A percentile compares a stretch with the other conserved stretches of the same genome.
These are phyloP conservation scores for Limosa lapponica DNA, from an alignment of 2,797 vertebrate species.

Conservation along the genomic window DNA sequence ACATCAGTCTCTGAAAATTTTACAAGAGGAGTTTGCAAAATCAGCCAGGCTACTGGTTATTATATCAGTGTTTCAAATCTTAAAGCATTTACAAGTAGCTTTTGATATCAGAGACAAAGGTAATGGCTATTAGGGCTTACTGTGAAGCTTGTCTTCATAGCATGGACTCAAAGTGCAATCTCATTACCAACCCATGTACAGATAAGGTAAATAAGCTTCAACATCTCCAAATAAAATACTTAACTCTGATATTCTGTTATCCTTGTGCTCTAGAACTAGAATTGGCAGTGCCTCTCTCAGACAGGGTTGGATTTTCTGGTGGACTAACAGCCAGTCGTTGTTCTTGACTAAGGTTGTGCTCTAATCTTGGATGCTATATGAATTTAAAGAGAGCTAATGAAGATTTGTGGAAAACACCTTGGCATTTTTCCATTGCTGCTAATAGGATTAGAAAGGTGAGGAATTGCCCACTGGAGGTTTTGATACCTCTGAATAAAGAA, in stretches of 20 bases:
- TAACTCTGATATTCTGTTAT: neutral
- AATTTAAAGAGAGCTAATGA: neutral
- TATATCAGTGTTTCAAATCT: neutral
- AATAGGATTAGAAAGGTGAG: conserved; percentile 18
- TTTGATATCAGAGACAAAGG: neutral
- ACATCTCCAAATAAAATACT: neutral
- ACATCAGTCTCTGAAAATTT: neutral
- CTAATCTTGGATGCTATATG: neutral
- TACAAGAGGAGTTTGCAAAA: neutral
- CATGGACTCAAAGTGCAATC: neutral
- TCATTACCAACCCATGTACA: neutral
- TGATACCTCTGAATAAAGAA: neutral
- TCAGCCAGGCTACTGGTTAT: neutral
- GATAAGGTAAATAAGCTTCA: neutral
- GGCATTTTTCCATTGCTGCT: neutral
- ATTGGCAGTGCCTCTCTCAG: neutral
- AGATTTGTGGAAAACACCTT: neutral
- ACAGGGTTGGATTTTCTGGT: neutral
- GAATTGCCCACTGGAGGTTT: neutral
- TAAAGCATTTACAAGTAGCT: neutral
- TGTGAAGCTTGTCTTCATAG: neutral
- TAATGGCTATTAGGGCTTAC: neutral
- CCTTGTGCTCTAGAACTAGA: neutral
- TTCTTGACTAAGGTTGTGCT: neutral
- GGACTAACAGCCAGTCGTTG: rapidly evolving